Evolutionary conservation across 2,888 invertebrate species (phyloP), one percentile per base, ranked within the genome.

Genomic region (Micropterix aruncella): DNA sequence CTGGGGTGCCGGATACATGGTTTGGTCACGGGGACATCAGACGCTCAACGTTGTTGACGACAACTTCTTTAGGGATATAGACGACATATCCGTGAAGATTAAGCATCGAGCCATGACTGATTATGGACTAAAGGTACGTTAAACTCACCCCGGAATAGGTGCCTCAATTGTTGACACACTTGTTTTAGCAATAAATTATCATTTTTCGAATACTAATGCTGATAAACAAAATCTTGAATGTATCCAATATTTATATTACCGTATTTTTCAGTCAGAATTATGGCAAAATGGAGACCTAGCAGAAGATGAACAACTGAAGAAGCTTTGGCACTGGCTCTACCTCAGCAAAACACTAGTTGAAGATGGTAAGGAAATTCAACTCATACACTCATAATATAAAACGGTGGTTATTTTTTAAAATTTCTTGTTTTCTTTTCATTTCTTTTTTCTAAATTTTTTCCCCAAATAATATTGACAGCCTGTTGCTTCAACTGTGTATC

Each of bases 311-410:
- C 73, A 79, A 18, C 62, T 94, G 36, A 77, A 80, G 53, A 83
- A 80, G 47, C 72, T 93, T 14, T 95, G 94, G 94, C 77, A 80
- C 48, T 90, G 89, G 80, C 61, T 91, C 46, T 78, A 80, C 49
- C 70, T 80, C 47, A 79, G 86, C 70, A 73, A 77, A 52, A 75
- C 78, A 49, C 62, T 83, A 49, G 78, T 82, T 27, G 79, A 83
- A 56, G 81, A 82, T 50, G 79, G 79, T 60, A 58, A 66, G 44
- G n/a, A n/a, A n/a, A n/a, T n/a, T n/a, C n/a, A n/a, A n/a, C n/a
- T n/a, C n/a, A n/a, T n/a, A n/a, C n/a, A n/a, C n/a, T n/a, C n/a
- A n/a, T n/a, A n/a, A n/a, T n/a, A n/a, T n/a, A n/a, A n/a, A n/a
- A n/a, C n/a, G n/a, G n/a, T n/a, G n/a, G n/a, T n/a, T n/a, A n/a